These are phyloP conservation scores for Creontiades dilutus DNA, from an alignment of 2,888 invertebrate species.

Conservation along the genomic window DNA sequence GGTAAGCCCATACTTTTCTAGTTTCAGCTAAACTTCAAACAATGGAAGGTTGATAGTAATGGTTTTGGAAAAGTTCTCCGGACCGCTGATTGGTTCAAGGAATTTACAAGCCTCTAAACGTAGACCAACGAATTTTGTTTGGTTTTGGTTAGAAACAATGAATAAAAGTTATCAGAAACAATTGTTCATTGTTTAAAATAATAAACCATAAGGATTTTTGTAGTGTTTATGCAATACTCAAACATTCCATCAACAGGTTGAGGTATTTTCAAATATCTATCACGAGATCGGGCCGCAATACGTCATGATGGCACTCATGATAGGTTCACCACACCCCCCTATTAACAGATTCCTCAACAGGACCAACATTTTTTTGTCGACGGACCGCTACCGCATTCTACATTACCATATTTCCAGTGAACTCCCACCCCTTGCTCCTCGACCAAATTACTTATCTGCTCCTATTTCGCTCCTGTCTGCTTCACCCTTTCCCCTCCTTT, in stretches of 20 bases:
- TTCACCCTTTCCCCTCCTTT: not conserved
- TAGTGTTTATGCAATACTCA: too few species aligned
- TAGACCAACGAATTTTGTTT: too few species aligned
- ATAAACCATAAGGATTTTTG: too few species aligned
- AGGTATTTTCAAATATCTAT: not conserved
- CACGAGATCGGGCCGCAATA: not conserved
- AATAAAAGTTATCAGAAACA: too few species aligned
- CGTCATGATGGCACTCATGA: not conserved
- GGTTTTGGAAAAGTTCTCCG: too few species aligned
- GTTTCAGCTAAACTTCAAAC: too few species aligned
- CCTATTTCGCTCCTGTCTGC: constrained; percentile 15
- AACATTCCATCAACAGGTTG: not conserved
- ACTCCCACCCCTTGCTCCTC: not conserved
- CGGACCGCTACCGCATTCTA: constrained; percentile 37
- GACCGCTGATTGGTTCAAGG: too few species aligned
- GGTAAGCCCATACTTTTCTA: too few species aligned
- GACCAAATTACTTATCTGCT: not conserved
- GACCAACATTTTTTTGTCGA: constrained; percentile 37
- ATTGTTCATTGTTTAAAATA: too few species aligned
- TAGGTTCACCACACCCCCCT: not conserved
- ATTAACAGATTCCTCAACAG: not conserved
- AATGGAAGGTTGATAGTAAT: too few species aligned
- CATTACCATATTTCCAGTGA: constrained; percentile 58
- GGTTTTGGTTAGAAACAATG: too few species aligned
- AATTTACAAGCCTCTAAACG: too few species aligned